Conservation (phyloP, 2,888 invertebrate genomes). For the Nymphalis polychloros region DNA sequence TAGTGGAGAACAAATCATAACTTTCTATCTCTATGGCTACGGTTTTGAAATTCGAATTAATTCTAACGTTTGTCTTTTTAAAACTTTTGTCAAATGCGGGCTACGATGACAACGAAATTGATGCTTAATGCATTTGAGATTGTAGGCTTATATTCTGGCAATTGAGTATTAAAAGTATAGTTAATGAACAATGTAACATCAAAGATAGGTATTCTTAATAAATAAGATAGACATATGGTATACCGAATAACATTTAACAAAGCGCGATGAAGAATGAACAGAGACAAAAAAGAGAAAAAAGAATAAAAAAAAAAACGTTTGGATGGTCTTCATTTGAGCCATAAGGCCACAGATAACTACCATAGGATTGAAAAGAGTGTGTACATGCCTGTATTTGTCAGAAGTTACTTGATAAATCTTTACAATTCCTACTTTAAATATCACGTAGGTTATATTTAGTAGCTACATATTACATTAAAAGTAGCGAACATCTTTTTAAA, state of each 20-base stretch:
- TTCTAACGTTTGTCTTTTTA: conserved; percentile 26
- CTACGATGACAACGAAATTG: conserved; percentile 69
- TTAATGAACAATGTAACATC: neutral
- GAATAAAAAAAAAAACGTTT: too few relatives aligned
- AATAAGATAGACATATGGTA: too few relatives aligned
- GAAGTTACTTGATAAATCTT: conserved; percentile 53
- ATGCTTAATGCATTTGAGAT: neutral
- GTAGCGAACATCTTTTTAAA: conserved; percentile 17
- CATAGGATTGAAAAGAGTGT: neutral
- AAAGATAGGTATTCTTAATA: too few relatives aligned
- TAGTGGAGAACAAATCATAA: conserved; percentile 37
- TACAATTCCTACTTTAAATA: conserved; percentile 20
- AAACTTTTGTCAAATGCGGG: conserved; percentile 79
- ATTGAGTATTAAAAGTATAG: conserved; percentile 1
- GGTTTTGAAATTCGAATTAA: conserved; percentile 17
- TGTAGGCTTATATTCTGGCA: neutral
- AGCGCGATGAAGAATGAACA: too few relatives aligned
- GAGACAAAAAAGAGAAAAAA: too few relatives aligned
- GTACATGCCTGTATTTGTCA: conserved; percentile 73
- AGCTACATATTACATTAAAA: conserved; percentile 16
- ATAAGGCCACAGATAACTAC: too few relatives aligned
- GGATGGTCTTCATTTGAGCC: too few relatives aligned
- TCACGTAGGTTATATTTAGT: conserved; percentile 21
- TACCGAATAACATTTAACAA: too few relatives aligned
- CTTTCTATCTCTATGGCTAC: conserved; percentile 29